Conservation (phyloP, 2,888 invertebrate genomes). For the Volucella zonaria region DNA sequence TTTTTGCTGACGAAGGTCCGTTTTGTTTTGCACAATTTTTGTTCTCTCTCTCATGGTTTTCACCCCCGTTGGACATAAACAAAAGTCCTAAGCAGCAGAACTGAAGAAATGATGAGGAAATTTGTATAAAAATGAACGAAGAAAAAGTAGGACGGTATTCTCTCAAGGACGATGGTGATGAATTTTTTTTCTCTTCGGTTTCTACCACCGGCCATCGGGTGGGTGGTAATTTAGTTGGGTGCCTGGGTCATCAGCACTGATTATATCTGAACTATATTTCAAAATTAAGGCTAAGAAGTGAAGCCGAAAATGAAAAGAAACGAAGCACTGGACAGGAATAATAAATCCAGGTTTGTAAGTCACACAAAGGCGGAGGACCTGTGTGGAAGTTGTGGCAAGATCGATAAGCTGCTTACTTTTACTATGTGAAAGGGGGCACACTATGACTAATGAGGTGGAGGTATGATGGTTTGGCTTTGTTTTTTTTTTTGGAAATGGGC, state of each 20-base stretch:
- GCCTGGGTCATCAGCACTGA: slow-evolving; percentile 68
- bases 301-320: background rate
- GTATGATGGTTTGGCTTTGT: no score
- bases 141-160: slow-evolving; percentile 25
- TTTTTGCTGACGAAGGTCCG: slow-evolving; percentile 41
- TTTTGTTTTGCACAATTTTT: slow-evolving; percentile 9
- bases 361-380: background rate
- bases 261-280: slow-evolving; percentile 67
- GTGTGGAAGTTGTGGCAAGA: no score
- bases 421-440: no score
- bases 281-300: slow-evolving; percentile 44
- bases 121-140: slow-evolving; percentile 6
- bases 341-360: slow-evolving; percentile 56
- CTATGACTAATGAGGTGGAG: no score
- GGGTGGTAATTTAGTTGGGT: slow-evolving; percentile 18
- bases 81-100: slow-evolving; percentile 34
- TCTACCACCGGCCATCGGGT: background rate
- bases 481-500: no score
- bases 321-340: background rate
- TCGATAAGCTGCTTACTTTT: no score
- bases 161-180: slow-evolving; percentile 65
- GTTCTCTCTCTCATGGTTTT: slow-evolving; percentile 7
- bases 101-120: slow-evolving; percentile 54
- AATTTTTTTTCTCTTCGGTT: slow-evolving; percentile 22
- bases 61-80: slow-evolving; percentile 26